Evolutionary conservation across 92 coral and sea anemone genomes (phyloP).

Genomic region (Ricordea florida): DNA sequence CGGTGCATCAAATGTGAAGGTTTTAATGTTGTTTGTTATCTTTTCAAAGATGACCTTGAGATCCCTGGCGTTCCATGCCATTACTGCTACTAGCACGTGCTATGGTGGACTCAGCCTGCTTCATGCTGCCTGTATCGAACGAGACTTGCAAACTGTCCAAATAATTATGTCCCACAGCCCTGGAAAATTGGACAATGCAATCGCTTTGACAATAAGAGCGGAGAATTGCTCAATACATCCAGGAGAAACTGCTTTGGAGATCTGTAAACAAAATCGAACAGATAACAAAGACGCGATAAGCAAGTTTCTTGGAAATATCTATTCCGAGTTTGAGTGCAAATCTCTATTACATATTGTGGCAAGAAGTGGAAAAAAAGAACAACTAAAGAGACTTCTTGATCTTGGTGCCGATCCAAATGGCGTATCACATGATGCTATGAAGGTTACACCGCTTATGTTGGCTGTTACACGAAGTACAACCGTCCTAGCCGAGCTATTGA

Average conservation of each 20-base stretch:
- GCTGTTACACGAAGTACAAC: constrained; percentile 68
- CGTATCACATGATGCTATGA: constrained; percentile 1
- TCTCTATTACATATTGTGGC: constrained; percentile 50
- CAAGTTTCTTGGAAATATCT: constrained; percentile 16
- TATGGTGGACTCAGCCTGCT: constrained; percentile 61
- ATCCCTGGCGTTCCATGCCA: constrained; percentile 56
- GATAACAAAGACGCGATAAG: constrained; percentile 24
- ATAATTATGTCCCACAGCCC: constrained; percentile 60
- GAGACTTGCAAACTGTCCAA: constrained; percentile 54
- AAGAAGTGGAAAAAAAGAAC: constrained; percentile 47
- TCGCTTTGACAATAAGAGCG: constrained; percentile 50
- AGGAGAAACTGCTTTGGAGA: constrained; percentile 9
- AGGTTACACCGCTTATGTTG: constrained; percentile 72
- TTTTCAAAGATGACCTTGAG: constrained; percentile 67
- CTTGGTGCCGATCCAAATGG: constrained; percentile 69
- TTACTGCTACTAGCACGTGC: constrained; percentile 35
- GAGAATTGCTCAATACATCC: not conserved
- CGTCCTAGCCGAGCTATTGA: constrained; percentile 57
- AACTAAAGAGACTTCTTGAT: constrained; percentile 42
- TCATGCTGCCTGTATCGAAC: constrained; percentile 74
- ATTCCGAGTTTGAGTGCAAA: constrained; percentile 40
- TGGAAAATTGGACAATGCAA: constrained; percentile 65
- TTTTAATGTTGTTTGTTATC: no score
- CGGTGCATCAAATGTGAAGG: no score
- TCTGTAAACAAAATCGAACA: not conserved